Base-by-base conservation (phyloP, 2,113 vertebrate species). In the Pygathrix nemaeus region DNA sequence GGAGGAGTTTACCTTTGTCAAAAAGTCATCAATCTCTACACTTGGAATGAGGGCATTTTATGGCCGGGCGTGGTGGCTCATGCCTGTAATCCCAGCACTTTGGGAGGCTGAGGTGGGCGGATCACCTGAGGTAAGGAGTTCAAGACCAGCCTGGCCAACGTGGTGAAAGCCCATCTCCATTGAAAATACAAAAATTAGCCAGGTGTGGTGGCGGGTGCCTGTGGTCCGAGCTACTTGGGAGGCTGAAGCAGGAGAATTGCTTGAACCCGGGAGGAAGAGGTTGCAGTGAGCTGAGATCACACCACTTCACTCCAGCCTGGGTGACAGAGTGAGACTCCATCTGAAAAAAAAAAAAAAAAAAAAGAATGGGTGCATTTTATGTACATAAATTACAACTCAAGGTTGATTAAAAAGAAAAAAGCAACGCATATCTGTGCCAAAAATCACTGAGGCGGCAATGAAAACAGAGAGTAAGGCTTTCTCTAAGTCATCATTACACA, bases 331-430 rank as follows among this genome's bases (percentile, higher is more conserved):
- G 11, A 66, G 64, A 66, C 64, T 66, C 30, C 5, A 5, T 66
- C 5, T 66, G 59, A 25, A 10, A 59, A 59, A 61, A 57, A 25
- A 59, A 57, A 57, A 59, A 59, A 23, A 59, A 61, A 8, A 57
- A 20, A 57, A 21, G 59, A 61, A 27, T 61, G 59, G 59, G 25
- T 61, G 59, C 50, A 64, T 89, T 83, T 93, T 96, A 83, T 79
- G 35, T 78, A 27, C 68, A 35, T 68, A 78, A 50, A 59, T 84
- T 70, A 40, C 43, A 40, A 27, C 35, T 52, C 89, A 89, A 70
- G 83, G 10, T 61, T 84, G 85, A 75, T 70, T 68, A 84, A 78
- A 59, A 73, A 55, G 70, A 59, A 59, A 78, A 68, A 40, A 23
- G 35, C 35, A 64, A 73, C 27, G 23, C 38, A 59, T 8, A 1